phyloP scores from a whole-genome alignment of 2,113 vertebrate species.

The Rhynchopsitta pachyrhyncha region DNA sequence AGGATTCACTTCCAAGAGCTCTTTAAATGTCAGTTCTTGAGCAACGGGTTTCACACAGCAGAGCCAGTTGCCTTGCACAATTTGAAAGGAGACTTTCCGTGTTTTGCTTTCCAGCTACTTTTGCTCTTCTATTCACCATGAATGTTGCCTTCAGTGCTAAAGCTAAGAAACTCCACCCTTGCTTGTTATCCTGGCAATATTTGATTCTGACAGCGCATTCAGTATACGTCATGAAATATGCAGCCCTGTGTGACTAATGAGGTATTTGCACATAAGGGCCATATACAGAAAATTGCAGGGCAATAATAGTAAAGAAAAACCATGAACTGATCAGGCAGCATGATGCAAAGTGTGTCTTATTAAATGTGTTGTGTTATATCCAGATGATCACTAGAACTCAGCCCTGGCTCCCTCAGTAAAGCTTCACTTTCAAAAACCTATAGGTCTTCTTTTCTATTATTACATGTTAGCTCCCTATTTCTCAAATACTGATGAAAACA shows the following conservation, averaged over 20 bases:
- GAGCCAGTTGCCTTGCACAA: background rate
- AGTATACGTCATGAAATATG: slow-evolving; percentile 45
- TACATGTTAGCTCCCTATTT: background rate
- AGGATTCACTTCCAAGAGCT: background rate
- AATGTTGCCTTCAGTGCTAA: slow-evolving; percentile 70
- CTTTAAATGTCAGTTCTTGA: background rate
- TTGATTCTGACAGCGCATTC: slow-evolving; percentile 71
- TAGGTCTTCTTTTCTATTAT: background rate
- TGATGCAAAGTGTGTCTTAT: slow-evolving; percentile 21
- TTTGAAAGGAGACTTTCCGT: background rate
- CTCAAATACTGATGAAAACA: slow-evolving; percentile 20
- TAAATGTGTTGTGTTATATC: slow-evolving; percentile 41
- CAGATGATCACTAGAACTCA: slow-evolving; percentile 19
- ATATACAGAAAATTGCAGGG: slow-evolving; percentile 18
- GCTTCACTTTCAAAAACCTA: background rate
- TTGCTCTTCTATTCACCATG: slow-evolving; percentile 65
- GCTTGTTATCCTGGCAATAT: slow-evolving; percentile 64
- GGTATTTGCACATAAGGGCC: slow-evolving; percentile 58
- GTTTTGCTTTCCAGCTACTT: slow-evolving; percentile 62
- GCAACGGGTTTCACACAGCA: background rate
- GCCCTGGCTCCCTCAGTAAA: background rate
- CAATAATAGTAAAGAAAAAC: slow-evolving; percentile 55
- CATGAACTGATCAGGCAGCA: slow-evolving; percentile 44
- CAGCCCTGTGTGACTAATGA: slow-evolving; percentile 52
- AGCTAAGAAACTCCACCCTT: slow-evolving; percentile 59